phyloP scores from a whole-genome alignment of 2,113 vertebrate genomes.

The Coracopsis vasa region DNA sequence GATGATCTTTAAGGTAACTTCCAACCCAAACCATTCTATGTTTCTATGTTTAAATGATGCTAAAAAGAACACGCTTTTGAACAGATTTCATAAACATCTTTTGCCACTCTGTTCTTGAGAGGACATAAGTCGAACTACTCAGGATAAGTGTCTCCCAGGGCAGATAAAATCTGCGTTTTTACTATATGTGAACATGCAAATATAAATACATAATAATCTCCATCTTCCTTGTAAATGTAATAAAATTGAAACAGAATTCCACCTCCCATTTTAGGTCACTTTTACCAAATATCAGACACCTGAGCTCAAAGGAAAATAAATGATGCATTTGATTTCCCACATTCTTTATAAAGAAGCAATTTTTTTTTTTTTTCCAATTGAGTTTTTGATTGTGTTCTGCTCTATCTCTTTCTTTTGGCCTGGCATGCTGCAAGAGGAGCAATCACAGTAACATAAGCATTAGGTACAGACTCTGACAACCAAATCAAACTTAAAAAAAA shows the following conservation, averaged over 20 bases:
- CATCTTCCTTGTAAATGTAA: neutral
- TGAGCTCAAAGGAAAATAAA: neutral
- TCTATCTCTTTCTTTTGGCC: neutral
- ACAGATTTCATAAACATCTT: neutral
- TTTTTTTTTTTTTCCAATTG: neutral
- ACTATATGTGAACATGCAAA: conserved; percentile 7
- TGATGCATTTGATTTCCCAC: neutral
- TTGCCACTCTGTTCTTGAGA: neutral
- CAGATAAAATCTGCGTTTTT: neutral
- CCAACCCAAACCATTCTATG: neutral
- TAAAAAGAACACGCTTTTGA: neutral
- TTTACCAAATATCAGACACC: neutral
- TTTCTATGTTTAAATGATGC: neutral
- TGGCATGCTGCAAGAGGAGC: neutral
- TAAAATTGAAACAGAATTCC: neutral
- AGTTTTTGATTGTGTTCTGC: conserved; percentile 10
- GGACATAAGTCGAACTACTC: neutral
- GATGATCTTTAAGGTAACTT: neutral
- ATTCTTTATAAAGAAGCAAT: neutral
- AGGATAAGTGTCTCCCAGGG: neutral
- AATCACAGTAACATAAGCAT: conserved; percentile 4
- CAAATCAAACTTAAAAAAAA: neutral
- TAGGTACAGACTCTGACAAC: conserved; percentile 21
- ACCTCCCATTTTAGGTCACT: neutral
- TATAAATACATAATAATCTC: neutral